Conservation (phyloP, 1,140 invertebrate species). For the Meloidogyne floridensis region DNA sequence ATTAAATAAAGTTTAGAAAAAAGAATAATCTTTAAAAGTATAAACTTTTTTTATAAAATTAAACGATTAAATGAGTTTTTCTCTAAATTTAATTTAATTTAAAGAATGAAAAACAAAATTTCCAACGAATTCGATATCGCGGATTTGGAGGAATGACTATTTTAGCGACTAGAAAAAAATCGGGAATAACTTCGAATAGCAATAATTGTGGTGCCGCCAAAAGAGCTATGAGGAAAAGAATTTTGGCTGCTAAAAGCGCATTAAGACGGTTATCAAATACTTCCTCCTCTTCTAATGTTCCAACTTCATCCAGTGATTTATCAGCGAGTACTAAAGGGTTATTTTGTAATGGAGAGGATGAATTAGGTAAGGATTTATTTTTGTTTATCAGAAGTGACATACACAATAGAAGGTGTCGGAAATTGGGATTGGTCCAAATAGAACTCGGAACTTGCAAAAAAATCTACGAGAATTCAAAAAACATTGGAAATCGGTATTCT, state of each 20-base stretch:
- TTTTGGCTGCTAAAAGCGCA: slow-evolving; percentile 50
- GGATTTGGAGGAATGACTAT: neutral
- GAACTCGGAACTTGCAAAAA: too few relatives aligned
- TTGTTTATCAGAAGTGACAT: neutral
- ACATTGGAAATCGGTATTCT: too few relatives aligned
- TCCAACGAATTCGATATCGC: neutral
- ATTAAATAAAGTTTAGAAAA: too few relatives aligned
- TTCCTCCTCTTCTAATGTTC: slow-evolving; percentile 20
- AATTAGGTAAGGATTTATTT: neutral
- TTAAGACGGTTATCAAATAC: slow-evolving; percentile 48
- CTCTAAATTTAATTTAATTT: neutral
- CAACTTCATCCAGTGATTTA: slow-evolving; percentile 8
- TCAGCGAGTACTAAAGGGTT: neutral
- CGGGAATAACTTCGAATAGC: neutral
- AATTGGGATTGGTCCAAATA: too few relatives aligned
- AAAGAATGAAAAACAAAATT: slow-evolving; percentile 9
- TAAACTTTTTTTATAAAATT: too few relatives aligned
- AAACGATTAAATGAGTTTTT: too few relatives aligned
- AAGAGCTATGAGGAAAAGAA: slow-evolving; percentile 46
- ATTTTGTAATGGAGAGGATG: neutral
- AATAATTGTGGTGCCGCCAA: slow-evolving; percentile 36
- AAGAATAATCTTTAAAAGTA: too few relatives aligned
- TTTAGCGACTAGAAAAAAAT: neutral
- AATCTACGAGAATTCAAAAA: too few relatives aligned
- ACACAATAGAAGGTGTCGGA: neutral